These are phyloP conservation scores for Neopelma chrysocephalum DNA, from an alignment of 2,797 vertebrate genomes.

Conservation along the genomic window DNA sequence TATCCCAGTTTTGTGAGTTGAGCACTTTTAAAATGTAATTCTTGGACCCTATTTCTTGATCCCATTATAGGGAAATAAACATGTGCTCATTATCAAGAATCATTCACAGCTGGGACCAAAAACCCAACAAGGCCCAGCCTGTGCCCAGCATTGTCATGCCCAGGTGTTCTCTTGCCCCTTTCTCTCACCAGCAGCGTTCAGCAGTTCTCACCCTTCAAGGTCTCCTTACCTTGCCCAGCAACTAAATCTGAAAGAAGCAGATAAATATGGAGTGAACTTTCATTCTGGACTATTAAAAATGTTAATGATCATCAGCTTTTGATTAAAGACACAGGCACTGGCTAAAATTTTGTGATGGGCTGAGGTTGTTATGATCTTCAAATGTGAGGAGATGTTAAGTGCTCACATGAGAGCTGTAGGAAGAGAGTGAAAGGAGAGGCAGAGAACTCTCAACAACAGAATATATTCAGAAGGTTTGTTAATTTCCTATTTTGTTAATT, in stretches of 20 bases:
- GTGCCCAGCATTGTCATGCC: too few species aligned
- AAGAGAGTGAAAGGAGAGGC: neutral
- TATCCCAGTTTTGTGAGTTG: neutral
- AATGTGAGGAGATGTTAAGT: rapidly evolving
- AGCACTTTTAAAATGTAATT: neutral
- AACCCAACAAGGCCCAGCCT: neutral
- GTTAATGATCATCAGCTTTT: rapidly evolving
- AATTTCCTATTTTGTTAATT: too few species aligned
- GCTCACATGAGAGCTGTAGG: rapidly evolving
- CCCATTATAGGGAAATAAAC: neutral
- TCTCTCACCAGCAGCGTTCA: neutral
- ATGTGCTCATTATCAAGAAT: neutral
- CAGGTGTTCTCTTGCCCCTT: neutral
- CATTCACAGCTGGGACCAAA: neutral
- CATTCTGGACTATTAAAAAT: neutral
- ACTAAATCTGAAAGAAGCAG: neutral
- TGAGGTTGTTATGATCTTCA: neutral
- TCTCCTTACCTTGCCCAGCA: neutral
- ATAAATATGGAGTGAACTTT: rapidly evolving
- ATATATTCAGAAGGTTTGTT: neutral
- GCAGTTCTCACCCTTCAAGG: neutral
- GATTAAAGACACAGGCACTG: rapidly evolving
- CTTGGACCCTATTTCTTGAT: neutral
- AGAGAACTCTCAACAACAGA: neutral
- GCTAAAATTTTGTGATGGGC: neutral